These are phyloP conservation scores for Xenopus borealis DNA, from an alignment of 2,113 vertebrate genomes.

Conservation along the genomic window DNA sequence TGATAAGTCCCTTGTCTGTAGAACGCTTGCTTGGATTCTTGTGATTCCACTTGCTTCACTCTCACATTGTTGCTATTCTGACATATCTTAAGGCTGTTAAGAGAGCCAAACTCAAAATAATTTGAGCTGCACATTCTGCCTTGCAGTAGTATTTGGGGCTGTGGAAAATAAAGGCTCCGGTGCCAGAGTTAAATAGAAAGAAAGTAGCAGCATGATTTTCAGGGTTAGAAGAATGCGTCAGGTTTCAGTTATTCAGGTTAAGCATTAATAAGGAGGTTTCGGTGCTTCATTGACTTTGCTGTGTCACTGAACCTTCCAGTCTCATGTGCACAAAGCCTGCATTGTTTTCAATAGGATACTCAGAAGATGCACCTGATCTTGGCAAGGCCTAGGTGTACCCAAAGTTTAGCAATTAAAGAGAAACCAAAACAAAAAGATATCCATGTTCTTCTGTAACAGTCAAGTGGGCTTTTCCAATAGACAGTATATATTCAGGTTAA, in stretches of 20 bases:
- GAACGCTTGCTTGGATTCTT: background rate
- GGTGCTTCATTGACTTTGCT: conserved; percentile 56
- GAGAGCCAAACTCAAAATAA: background rate
- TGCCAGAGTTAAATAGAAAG: conserved; percentile 8
- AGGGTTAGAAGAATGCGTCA: conserved; percentile 42
- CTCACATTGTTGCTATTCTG: conserved; percentile 4
- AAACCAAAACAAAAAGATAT: conserved; percentile 53
- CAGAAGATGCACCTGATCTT: conserved; percentile 65
- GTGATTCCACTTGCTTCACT: conserved; percentile 7
- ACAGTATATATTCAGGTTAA: conserved; percentile 41
- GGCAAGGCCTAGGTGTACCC: conserved; percentile 63
- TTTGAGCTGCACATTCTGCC: conserved; percentile 20
- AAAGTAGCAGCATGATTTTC: conserved; percentile 15
- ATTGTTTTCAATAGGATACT: conserved; percentile 72
- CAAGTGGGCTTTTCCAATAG: conserved; percentile 32
- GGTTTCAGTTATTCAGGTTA: conserved; percentile 45
- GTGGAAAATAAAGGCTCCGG: conserved; percentile 33
- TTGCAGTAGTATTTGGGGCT: conserved; percentile 24
- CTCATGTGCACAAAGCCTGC: conserved; percentile 68
- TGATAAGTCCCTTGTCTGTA: background rate
- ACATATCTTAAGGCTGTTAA: background rate
- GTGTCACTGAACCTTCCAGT: conserved; percentile 64
- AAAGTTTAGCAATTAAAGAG: conserved; percentile 58
- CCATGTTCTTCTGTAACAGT: conserved; percentile 50
- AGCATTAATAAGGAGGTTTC: conserved; percentile 53